Conservation (phyloP, 2,113 vertebrate species). For the Oxyruncus cristatus region DNA sequence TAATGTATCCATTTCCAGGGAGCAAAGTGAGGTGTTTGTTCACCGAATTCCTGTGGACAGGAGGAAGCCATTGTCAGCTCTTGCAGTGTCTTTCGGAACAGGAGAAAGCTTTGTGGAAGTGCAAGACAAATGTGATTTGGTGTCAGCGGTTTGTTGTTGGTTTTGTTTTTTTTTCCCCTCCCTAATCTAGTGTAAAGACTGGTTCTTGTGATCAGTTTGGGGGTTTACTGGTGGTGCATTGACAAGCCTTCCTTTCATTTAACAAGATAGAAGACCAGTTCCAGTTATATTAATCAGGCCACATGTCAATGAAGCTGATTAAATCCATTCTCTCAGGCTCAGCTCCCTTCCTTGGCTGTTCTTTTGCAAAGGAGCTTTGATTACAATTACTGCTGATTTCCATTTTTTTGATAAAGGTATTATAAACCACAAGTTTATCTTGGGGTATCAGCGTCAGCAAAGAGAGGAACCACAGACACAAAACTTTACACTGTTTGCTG, state of each 20-base stretch:
- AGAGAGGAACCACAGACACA: neutral
- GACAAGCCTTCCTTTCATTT: neutral
- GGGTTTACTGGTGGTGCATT: neutral
- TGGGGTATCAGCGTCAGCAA: neutral
- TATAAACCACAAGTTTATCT: constrained; percentile 3
- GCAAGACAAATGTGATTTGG: neutral
- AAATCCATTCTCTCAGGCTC: neutral
- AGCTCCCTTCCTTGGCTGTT: neutral
- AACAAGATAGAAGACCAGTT: neutral
- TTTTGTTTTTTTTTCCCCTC: neutral
- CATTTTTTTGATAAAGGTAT: neutral
- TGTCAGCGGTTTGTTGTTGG: neutral
- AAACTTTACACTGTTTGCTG: neutral
- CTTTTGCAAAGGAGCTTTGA: neutral
- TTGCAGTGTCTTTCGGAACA: neutral
- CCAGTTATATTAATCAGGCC: neutral
- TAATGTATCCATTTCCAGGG: neutral
- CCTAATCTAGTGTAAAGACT: neutral
- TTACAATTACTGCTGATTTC: neutral
- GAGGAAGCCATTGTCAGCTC: neutral
- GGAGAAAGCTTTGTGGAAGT: neutral
- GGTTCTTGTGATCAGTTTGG: neutral
- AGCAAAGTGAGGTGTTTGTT: neutral
- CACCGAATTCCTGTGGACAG: neutral
- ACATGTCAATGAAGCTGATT: neutral